Percentiles rank a stretch among this genome's conserved stretches.
Evolutionary conservation across 2,888 invertebrate genomes (phyloP).

Genomic region (Holacanthella duospinosa): DNA sequence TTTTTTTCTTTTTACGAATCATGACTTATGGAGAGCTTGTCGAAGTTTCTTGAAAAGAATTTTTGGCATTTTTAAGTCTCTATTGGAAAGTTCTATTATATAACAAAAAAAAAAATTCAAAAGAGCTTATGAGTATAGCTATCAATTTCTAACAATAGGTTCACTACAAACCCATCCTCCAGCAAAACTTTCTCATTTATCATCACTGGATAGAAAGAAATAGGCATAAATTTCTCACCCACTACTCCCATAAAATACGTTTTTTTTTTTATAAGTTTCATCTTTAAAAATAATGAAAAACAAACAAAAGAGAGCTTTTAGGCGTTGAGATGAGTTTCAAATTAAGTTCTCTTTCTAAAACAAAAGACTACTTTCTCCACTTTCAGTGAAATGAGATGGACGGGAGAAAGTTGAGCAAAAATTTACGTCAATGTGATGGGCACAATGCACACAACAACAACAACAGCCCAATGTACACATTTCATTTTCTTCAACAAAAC

Average conservation of each 20-base stretch:
- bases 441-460: no score
- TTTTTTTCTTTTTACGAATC: no score
- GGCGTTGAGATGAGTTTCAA: background rate
- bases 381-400: no score
- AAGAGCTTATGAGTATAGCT: no score
- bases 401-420: no score
- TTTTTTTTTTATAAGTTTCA: background rate
- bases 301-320: background rate
- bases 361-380: no score
- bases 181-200: background rate
- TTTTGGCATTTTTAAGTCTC: no score
- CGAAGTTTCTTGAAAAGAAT: background rate
- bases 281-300: constrained; percentile 2
- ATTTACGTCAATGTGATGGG: no score
- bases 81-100: background rate
- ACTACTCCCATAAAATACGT: no score
- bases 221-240: background rate
- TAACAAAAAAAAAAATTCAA: background rate
- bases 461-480: background rate
- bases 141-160: no score
- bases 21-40: background rate
- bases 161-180: no score
- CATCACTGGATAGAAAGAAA: background rate
- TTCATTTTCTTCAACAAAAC: background rate
- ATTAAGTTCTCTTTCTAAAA: background rate